Conservation (phyloP, 2,113 vertebrate genomes). For the Rhinoderma darwinii region DNA sequence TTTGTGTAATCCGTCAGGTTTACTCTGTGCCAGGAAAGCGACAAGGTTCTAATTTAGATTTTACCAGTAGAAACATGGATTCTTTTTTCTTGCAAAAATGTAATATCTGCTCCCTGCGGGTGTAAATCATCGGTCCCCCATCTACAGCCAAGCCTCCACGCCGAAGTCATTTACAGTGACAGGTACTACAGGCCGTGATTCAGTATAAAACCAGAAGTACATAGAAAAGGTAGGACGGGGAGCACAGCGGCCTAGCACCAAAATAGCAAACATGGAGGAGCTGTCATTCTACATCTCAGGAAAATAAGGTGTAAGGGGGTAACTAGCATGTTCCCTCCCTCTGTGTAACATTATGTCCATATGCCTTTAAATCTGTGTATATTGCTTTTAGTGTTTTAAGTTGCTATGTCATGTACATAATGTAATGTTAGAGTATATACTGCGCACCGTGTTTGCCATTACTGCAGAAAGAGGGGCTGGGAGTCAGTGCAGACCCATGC, state of each 20-base stretch:
- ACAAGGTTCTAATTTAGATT: constrained; percentile 24
- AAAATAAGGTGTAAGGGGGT: too few species aligned
- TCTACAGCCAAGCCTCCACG: background rate
- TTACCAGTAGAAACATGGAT: constrained; percentile 18
- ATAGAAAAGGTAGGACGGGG: background rate
- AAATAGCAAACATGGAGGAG: too few species aligned
- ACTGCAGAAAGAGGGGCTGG: too few species aligned
- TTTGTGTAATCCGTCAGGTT: constrained; percentile 24
- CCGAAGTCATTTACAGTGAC: background rate
- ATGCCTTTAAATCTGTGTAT: too few species aligned
- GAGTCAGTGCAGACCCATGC: too few species aligned
- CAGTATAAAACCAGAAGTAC: background rate
- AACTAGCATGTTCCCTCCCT: too few species aligned
- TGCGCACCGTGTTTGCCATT: too few species aligned
- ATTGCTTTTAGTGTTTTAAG: too few species aligned
- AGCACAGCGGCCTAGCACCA: background rate
- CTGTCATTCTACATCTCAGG: too few species aligned
- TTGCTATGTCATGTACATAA: too few species aligned
- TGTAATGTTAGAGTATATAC: too few species aligned
- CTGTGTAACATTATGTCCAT: too few species aligned
- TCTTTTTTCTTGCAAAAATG: constrained; percentile 12
- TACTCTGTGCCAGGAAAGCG: background rate
- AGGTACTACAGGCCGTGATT: background rate
- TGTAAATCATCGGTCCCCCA: constrained; percentile 8
- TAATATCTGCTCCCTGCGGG: constrained; percentile 16